Conservation (phyloP, 2,113 vertebrate genomes). For the Ptilonorhynchus violaceus region DNA sequence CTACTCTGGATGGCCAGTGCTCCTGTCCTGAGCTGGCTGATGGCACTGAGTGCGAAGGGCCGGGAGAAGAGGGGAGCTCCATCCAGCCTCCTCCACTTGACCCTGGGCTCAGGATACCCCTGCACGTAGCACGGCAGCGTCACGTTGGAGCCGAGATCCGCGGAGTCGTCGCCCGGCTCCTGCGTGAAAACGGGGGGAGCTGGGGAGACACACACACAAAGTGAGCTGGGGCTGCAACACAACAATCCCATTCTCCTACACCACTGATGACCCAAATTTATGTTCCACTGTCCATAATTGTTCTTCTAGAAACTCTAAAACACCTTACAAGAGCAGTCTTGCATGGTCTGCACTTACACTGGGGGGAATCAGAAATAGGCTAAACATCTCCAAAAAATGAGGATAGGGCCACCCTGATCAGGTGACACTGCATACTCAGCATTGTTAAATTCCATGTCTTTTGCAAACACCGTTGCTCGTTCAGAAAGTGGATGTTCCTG, state of each 20-base stretch:
- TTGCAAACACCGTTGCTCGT: accelerated
- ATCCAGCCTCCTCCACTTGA: conserved; percentile 85
- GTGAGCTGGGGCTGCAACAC: neutral
- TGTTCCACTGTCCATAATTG: neutral
- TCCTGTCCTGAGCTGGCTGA: conserved; percentile 78
- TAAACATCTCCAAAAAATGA: neutral
- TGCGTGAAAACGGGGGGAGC: conserved; percentile 85
- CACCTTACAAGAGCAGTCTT: neutral
- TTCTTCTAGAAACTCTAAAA: neutral
- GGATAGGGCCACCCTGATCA: neutral
- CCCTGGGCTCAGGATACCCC: conserved; percentile 86
- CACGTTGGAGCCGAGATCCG: conserved; percentile 86
- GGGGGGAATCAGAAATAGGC: neutral
- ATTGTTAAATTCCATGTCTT: neutral
- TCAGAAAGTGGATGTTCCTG: neutral
- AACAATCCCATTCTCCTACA: neutral
- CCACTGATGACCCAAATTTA: accelerated
- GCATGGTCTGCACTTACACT: neutral
- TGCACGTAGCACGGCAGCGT: conserved; percentile 81
- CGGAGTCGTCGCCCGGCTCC: conserved; percentile 79
- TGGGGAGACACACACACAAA: neutral
- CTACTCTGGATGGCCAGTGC: conserved; percentile 84
- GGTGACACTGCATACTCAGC: accelerated
- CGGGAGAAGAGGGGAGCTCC: conserved; percentile 74
- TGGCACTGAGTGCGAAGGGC: conserved; percentile 67